Base-by-base conservation (phyloP, 2,888 invertebrate species). In the Hipparchia sbordonii region DNA sequence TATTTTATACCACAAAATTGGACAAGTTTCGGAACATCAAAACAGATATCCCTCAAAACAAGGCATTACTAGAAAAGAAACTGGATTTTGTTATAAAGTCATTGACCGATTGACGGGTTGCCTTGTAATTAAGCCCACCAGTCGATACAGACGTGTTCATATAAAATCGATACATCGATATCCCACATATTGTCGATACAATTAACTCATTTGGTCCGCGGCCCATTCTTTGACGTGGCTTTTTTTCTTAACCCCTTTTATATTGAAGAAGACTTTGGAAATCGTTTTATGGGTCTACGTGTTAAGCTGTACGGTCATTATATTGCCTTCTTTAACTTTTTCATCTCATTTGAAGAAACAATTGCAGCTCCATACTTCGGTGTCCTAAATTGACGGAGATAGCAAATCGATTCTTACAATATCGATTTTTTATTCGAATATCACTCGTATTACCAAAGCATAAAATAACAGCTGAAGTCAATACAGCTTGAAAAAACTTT, bases 61-160 rank as follows among this genome's bases (percentile, higher is more conserved):
- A 39, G 56, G 33, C 56, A 54, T n/a, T 60, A 48, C 48, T 51
- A 68, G 60, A 61, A 69, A 68, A 23, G 59, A 67, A 68, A 69
- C 52, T 67, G 67, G 67, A 67, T 59, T 39, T 12, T 46, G 6
- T 13, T 23, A 1, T 8, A 33, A 48, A 54, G 85, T 79, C 87
- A 77, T 79, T 85, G 87, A 86, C 87, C 85, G 80, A 80, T 82
- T 82, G 81, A 81, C 81, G 80, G 83, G 82, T 83, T 83, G 84
- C 84, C 85, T 82, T 51, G 85, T 87, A 89, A 89, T 88, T 88
- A 88, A 85, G 84, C 81, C 48, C 39, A 7, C 48, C 8, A 48
- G 6, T 1, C 82, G 82, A 87, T 84, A 83, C 12, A 33, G 57
- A 69, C 51, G 69, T 39, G 69, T 69, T 61, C 52, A n/a, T 69